Conservation (phyloP, 2,888 invertebrate species). For the Allygus modestus region DNA sequence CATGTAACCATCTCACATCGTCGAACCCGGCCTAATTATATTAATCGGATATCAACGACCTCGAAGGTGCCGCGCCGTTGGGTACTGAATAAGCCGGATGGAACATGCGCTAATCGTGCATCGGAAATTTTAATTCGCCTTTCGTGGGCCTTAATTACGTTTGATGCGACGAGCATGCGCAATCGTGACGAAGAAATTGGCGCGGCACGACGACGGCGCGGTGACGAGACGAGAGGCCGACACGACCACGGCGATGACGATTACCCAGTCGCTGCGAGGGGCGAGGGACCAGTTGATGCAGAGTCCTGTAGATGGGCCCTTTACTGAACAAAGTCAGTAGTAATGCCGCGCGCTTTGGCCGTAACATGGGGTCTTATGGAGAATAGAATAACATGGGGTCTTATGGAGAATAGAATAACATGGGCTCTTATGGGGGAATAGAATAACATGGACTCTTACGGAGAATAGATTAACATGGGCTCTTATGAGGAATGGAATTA, state of each 20-base stretch:
- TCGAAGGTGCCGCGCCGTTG: background rate
- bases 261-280: no score
- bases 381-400: no score
- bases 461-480: no score
- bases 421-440: no score
- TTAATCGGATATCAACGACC: background rate
- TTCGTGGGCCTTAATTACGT: slow-evolving; percentile 18
- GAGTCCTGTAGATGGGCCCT: no score
- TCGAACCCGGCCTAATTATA: background rate
- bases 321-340: no score
- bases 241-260: background rate
- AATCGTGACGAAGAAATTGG: slow-evolving; percentile 18
- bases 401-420: no score
- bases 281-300: no score
- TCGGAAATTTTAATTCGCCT: background rate
- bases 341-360: no score
- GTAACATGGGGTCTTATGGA: no score
- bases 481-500: no score
- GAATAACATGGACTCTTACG: no score
- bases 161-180: slow-evolving; percentile 32
- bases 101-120: slow-evolving; percentile 1
- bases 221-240: background rate
- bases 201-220: slow-evolving; percentile 9
- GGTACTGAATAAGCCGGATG: background rate
- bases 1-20: background rate